phyloP scores from a whole-genome alignment of 2,113 vertebrate species.

The Bombycilla garrulus region DNA sequence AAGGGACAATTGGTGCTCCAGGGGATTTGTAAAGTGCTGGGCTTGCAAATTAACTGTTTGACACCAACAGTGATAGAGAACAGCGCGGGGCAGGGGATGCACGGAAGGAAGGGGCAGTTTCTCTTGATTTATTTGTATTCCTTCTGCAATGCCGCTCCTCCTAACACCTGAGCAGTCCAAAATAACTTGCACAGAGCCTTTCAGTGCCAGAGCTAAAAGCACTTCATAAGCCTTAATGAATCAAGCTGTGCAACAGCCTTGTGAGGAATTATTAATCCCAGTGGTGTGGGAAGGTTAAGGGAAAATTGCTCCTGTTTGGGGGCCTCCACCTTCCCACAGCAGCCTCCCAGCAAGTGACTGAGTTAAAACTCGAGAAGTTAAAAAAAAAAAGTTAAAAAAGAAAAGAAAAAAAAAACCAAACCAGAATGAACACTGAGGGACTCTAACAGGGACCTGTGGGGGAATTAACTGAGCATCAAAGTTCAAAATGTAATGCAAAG shows the following conservation, averaged over 20 bases:
- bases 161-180: slow-evolving; percentile 53
- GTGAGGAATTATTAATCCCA: slow-evolving; percentile 31
- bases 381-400: background rate
- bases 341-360: background rate
- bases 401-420: background rate
- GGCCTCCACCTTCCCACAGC: background rate
- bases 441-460: background rate
- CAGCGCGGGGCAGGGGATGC: slow-evolving; percentile 2
- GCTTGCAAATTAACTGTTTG: slow-evolving; percentile 66
- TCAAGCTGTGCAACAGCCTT: slow-evolving; percentile 49
- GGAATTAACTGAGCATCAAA: background rate
- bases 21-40: slow-evolving; percentile 40
- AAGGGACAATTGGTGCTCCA: slow-evolving; percentile 49
- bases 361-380: background rate
- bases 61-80: slow-evolving; percentile 46
- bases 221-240: slow-evolving; percentile 60
- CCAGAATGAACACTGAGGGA: background rate
- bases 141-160: background rate
- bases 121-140: slow-evolving; percentile 50
- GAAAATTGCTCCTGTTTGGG: background rate
- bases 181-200: slow-evolving; percentile 38
- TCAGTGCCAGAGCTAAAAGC: slow-evolving; percentile 35
- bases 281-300: background rate
- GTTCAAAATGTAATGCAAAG: background rate
- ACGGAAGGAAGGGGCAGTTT: slow-evolving; percentile 12